phyloP scores from a whole-genome alignment of 2,797 vertebrate species.

The Myoxocephalus aenaeus region DNA sequence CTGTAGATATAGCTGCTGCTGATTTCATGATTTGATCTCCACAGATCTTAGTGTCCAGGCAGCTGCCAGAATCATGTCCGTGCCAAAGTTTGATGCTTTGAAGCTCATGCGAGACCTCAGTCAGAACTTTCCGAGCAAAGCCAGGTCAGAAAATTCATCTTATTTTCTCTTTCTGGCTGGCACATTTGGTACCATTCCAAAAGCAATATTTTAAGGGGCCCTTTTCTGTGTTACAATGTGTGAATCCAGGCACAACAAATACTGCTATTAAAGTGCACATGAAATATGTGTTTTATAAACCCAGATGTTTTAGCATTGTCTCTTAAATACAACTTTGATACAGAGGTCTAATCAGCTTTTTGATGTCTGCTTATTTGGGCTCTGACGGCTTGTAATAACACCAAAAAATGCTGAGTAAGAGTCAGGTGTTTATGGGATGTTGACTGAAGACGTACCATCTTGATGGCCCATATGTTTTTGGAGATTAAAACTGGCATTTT shows the following conservation, averaged over 20 bases:
- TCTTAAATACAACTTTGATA: constrained; percentile 42
- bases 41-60: constrained; percentile 97
- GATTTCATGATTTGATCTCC: constrained; percentile 33
- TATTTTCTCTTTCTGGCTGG: constrained; percentile 21
- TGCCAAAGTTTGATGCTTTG: constrained; percentile 90
- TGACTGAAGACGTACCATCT: constrained; percentile 75
- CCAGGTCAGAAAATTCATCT: constrained; percentile 86
- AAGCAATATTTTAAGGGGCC: constrained; percentile 35
- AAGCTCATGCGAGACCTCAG: constrained; percentile 94
- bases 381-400: constrained; percentile 72
- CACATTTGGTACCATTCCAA: constrained; percentile 28
- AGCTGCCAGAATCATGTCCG: constrained; percentile 89
- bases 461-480: constrained; percentile 76
- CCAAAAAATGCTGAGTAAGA: constrained; percentile 79
- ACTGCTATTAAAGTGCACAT: constrained; percentile 39
- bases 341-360: constrained; percentile 59
- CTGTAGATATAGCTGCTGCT: neutral
- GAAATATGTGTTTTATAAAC: constrained; percentile 43
- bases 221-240: constrained; percentile 23
- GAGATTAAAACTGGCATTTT: constrained; percentile 85
- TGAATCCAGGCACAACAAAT: constrained; percentile 31
- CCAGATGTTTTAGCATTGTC: constrained; percentile 48
- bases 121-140: constrained; percentile 97
- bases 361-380: constrained; percentile 61
- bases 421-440: constrained; percentile 77